phyloP scores from a whole-genome alignment of 2,797 vertebrate species.

The Bufotes viridis region DNA sequence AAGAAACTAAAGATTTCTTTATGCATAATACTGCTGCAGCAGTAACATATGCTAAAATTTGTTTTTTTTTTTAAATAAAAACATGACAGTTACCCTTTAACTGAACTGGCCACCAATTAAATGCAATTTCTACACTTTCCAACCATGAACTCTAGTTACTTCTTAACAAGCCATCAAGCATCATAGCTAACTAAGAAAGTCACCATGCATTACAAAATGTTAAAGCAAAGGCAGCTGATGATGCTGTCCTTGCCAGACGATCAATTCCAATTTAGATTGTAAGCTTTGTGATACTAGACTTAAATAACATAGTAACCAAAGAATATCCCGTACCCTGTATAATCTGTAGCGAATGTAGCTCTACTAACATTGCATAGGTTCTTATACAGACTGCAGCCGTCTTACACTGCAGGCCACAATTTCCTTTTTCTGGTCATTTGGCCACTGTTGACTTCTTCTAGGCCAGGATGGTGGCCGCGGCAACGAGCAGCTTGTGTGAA shows the following conservation, averaged over 20 bases:
- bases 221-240: slow-evolving; percentile 13
- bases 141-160: neutral
- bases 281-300: slow-evolving; percentile 52
- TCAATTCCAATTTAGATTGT: slow-evolving; percentile 52
- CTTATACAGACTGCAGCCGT: neutral
- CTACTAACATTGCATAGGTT: neutral
- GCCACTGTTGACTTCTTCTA: slow-evolving; percentile 65
- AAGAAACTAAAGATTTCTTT: no score
- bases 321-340: neutral
- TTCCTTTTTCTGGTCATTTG: slow-evolving; percentile 48
- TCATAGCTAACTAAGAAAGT: neutral
- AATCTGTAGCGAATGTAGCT: neutral
- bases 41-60: no score
- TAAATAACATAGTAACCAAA: neutral
- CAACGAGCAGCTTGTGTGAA: slow-evolving; percentile 96
- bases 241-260: slow-evolving; percentile 4
- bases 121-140: neutral
- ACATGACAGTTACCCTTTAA: no score
- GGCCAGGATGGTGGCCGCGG: slow-evolving; percentile 97
- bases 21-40: no score
- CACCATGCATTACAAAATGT: neutral
- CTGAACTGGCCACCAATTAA: neutral
- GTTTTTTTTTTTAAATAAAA: no score
- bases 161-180: neutral
- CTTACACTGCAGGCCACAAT: slow-evolving; percentile 14